Base-by-base conservation (phyloP, 2,113 vertebrate genomes). In the Eonycteris spelaea region DNA sequence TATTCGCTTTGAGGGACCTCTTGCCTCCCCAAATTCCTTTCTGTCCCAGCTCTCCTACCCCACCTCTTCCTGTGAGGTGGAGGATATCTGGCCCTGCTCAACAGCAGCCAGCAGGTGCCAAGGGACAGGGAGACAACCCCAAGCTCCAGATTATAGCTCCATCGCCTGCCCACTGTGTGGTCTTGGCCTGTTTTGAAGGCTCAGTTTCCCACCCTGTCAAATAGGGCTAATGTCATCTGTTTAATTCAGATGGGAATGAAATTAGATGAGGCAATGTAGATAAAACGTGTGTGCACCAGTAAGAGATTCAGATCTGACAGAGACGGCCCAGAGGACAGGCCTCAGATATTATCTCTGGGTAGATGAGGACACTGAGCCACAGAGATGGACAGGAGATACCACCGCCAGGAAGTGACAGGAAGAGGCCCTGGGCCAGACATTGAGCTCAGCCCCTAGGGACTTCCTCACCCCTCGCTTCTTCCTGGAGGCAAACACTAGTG, bases 401-500 rank as follows among this genome's bases (percentile, higher is more conserved):
- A 28, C 48, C 22, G 24, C 26, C 51, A 35, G 19, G 24, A 5
- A 59, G 48, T 5, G 35, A 71, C 48, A 4, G 2, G n/a, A 21
- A 0, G 2, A 33, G 43, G 79, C 70, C 70, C 78, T 6, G 0
- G 55, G 28, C 57, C 14, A 1, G 65, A 73, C 16, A 8, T 40
- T 5, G 30, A 90, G 86, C 77, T 83, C 67, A 4, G 15, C 35
- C 35, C 7, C 45, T 7, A 30, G 33, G 45, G 53, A 6, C 40
- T 28, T 59, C 51, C 6, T 7, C 28, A 1, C n/a, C 15, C 2
- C 19, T 28, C 26, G 1, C 33, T 21, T n/a, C 28, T 43, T 2
- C 18, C 12, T 28, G 40, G 15, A 57, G 73, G 48, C 19, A 30
- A 30, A 9, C 12, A 6, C 0, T 0, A 28, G n/a, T 19, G 28